Evolutionary conservation across 2,797 vertebrate genomes (phyloP), one percentile per base, ranked within the genome.

Genomic region (Myoxocephalus aenaeus): DNA sequence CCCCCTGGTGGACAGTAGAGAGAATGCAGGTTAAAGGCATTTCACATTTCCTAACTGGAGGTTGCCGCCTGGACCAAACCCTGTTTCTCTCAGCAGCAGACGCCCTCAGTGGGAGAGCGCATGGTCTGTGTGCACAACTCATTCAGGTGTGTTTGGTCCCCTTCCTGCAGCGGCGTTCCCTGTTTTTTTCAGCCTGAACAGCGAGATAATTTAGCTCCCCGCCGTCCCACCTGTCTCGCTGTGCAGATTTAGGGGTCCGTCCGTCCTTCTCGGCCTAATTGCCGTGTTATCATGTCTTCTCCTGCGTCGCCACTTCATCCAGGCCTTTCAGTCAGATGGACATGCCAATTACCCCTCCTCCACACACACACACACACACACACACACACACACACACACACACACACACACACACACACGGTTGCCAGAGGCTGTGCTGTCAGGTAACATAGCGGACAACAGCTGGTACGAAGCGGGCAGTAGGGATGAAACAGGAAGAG

Each of bases 321-420:
- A 27, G 82, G 67, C 77, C 85, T 83, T 83, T 91, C 86, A 89
- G 80, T 89, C 79, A 79, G 90, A 89, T 58, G 81, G 90, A 92
- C 87, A 87, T 80, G 90, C 87, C 92, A 92, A 94, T 94, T 94
- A 94, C 85, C 29, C 65, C 73, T 73, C 50, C 44, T 71, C 73
- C 25, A 40, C 68, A 22, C 78, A 70, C 51, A 64, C 59, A 54
- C 42, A 15, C 32, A 50, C 14, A 44, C 32, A 46, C 67, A 22
- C 76, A 70, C 53, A 65, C 34, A 51, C 68, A 22, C 76, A 70
- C 53, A 65, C 29, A 51, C 51, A 64, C 32, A 50, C 68, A 22
- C 79, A 70, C 53, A 65, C 34, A 51, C 68, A 22, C 79, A 70
- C 53, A 65, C 81, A 82, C 64, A 36, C 70, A 51, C 40, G 78